Evolutionary conservation across 37 sponge, comb jelly and placozoan genomes (phyloP).

Genomic region (Crambe crambe): DNA sequence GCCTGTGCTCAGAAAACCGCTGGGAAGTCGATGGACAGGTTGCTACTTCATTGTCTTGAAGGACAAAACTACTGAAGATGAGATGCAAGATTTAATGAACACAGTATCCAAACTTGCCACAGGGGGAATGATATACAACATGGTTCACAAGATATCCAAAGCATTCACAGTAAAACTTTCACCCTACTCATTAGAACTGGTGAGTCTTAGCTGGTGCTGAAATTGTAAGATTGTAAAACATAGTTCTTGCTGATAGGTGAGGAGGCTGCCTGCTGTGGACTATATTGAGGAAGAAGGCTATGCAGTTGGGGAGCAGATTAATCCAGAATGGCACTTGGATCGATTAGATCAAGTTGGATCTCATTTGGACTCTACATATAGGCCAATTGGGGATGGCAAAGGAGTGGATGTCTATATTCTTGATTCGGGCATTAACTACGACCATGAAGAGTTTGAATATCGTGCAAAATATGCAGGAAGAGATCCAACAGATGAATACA

Average conservation of each 20-base stretch:
- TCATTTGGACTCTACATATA: conserved; percentile 49
- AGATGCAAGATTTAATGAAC: conserved; percentile 12
- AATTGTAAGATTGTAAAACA: no score
- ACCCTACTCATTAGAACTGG: conserved; percentile 53
- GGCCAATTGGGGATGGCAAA: conserved; percentile 59
- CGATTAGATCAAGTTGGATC: conserved; percentile 57
- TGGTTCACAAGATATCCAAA: conserved; percentile 41
- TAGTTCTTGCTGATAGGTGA: conserved; percentile 28
- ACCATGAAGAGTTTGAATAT: conserved; percentile 60
- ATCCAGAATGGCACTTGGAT: conserved; percentile 37
- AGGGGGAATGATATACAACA: conserved; percentile 28
- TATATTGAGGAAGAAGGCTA: conserved; percentile 62
- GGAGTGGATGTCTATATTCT: conserved; percentile 76
- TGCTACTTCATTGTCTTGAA: conserved; percentile 54
- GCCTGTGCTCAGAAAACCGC: conserved; percentile 30
- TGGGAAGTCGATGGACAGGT: conserved; percentile 35
- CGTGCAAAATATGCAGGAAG: conserved; percentile 55
- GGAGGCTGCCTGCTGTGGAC: conserved; percentile 49
- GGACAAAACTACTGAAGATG: conserved; percentile 29
- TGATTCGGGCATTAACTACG: conserved; percentile 71
- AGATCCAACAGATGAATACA: conserved; percentile 51
- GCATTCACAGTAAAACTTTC: conserved; percentile 60
- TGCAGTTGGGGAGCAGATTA: conserved; percentile 30
- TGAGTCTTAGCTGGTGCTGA: no score
- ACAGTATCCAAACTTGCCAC: conserved; percentile 14